phyloP scores from a whole-genome alignment of 2,888 invertebrate species.

The Autographa pulchrina region DNA sequence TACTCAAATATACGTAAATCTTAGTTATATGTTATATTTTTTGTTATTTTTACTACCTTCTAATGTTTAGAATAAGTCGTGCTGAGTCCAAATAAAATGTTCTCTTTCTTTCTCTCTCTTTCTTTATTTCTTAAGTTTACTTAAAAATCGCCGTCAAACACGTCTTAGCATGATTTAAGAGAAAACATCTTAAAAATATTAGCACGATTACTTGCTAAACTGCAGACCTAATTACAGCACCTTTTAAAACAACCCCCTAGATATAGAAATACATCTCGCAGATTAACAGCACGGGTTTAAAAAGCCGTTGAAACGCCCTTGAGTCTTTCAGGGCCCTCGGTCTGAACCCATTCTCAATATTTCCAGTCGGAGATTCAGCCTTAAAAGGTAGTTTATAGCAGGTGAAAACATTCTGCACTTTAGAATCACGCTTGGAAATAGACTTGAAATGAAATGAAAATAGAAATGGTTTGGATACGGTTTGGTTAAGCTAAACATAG shows the following conservation, averaged over 20 bases:
- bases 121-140: no score
- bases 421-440: constrained; percentile 54
- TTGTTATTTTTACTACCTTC: no score
- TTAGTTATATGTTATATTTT: no score
- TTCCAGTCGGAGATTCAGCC: constrained; percentile 41
- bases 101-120: no score
- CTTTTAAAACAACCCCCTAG: constrained; percentile 25
- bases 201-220: background rate
- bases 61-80: no score
- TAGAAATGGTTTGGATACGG: no score
- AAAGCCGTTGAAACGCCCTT: constrained; percentile 53
- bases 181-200: background rate
- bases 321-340: constrained; percentile 48
- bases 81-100: no score
- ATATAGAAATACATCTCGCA: constrained; percentile 46
- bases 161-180: constrained; percentile 27
- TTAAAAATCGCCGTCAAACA: constrained; percentile 6
- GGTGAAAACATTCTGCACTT: constrained; percentile 46
- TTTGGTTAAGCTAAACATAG: background rate
- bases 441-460: no score
- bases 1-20: no score
- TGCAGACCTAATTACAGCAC: constrained; percentile 39
- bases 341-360: constrained; percentile 59
- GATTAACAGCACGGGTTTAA: constrained; percentile 52
- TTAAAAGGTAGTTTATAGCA: constrained; percentile 44